Evolutionary conservation across 2,888 invertebrate species (phyloP), one percentile per base, ranked within the genome.

Genomic region (Tiliacea citrago): DNA sequence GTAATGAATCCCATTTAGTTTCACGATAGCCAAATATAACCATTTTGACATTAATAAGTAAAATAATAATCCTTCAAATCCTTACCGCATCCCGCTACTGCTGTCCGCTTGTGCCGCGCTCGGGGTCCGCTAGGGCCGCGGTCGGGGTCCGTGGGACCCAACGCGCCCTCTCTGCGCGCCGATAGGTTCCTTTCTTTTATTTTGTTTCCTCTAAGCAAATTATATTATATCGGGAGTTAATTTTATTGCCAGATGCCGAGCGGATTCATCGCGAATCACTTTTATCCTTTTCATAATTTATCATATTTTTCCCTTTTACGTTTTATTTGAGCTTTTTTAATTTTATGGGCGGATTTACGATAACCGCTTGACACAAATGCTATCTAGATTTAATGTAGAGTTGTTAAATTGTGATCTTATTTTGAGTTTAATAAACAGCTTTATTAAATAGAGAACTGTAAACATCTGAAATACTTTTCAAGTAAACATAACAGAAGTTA

Each of bases 151-250:
- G 69, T 78, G 73, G 58, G 78, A 73, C 75, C 74, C 67, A 58
- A 65, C 29, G 53, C 66, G 68, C 80, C 77, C 82, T 77, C 70
- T 72, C 78, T 77, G 79, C 87, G 85, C 85, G 87, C 77, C 91
- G 86, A 91, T 90, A 90, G 91, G 89, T 91, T 89, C 63, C 47
- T 81, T 81, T 88, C 88, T 88, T 88, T 89, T 91, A 90, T 92
- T 79, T 91, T 90, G 89, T 91, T 91, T 90, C 86, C 84, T 90
- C 89, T 90, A 89, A 90, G 90, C 91, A 91, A 92, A 92, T 92
- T 88, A 90, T 91, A 92, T 92, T 91, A 92, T 90, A 92, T 92
- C 87, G 89, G 69, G 88, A 90, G 91, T 92, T 92, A 92, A 93
- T 92, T 92, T 89, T 85, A 89, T 90, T 88, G 88, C 87, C 90